Evolutionary conservation across 2,888 invertebrate genomes (phyloP).

Genomic region (Zaprionus bogoriensis): DNA sequence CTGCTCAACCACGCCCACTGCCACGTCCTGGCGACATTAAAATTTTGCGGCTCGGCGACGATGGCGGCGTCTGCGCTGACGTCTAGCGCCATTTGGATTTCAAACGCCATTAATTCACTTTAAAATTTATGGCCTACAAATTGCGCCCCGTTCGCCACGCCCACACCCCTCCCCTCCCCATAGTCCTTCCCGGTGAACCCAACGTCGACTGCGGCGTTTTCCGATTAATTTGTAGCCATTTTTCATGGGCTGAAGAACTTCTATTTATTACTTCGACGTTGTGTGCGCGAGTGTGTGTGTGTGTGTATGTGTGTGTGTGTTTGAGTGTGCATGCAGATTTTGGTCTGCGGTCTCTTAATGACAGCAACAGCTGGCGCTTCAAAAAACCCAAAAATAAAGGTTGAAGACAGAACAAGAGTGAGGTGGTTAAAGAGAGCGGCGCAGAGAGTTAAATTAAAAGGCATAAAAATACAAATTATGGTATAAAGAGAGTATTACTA

Average conservation of each 20-base stretch:
- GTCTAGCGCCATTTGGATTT: slow-evolving; percentile 72
- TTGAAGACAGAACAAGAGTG: neutral
- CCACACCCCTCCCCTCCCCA: slow-evolving; percentile 28
- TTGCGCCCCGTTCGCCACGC: slow-evolving; percentile 29
- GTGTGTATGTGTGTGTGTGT: neutral
- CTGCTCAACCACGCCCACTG: neutral
- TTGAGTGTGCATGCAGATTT: slow-evolving; percentile 14
- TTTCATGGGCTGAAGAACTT: slow-evolving; percentile 52
- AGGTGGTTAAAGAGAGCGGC: neutral
- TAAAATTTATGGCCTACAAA: slow-evolving; percentile 76
- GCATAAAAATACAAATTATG: too few species aligned
- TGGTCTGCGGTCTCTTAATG: slow-evolving; percentile 26
- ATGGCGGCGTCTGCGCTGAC: slow-evolving; percentile 28
- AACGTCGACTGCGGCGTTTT: slow-evolving; percentile 23
- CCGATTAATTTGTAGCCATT: slow-evolving; percentile 62
- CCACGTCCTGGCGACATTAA: slow-evolving; percentile 32
- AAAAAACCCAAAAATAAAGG: neutral
- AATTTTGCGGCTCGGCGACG: slow-evolving; percentile 38
- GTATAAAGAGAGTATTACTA: too few species aligned
- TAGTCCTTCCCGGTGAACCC: slow-evolving; percentile 25
- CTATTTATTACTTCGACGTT: slow-evolving; percentile 48
- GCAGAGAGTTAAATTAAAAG: too few species aligned
- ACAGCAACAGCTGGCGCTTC: slow-evolving; percentile 37
- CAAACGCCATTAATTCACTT: slow-evolving; percentile 75
- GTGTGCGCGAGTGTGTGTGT: neutral